Evolutionary conservation across 2,797 vertebrate genomes (phyloP), one percentile per base, ranked within the genome.

Genomic region (Tachyglossus aculeatus): DNA sequence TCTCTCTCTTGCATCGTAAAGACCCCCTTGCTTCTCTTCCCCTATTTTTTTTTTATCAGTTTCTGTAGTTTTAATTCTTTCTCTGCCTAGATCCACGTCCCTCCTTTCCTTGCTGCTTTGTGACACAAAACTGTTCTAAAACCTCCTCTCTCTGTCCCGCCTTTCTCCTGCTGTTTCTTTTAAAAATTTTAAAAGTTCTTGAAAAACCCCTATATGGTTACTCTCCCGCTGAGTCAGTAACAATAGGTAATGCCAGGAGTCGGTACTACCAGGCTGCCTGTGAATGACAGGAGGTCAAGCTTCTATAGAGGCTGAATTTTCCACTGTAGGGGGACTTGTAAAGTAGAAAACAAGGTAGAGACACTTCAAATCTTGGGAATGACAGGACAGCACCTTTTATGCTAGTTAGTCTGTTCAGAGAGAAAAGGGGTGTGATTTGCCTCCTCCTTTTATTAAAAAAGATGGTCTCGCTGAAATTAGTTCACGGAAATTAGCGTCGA

Each of bases 161-260:
- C 45, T 19, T 50, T 22, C 45, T 18, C 65, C 82, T 78, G 82
- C 43, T 55, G 56, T 74, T 72, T 65, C 61, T 65, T 69, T 33
- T 31, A 11, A 11, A 7, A 6, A 47, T 65, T 71, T 76, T 71
- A 36, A 64, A 69, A 67, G 72, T 79, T 53, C 52, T 19, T 50
- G 62, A 54, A 66, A 61, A 43, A 62, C 67, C 37, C 53, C 54
- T 4, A 57, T 29, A 40, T n/a, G 41, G 22, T 4, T 2, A 31
- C 24, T 29, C 47, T 52, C 71, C 74, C 0, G 16, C 76, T 6
- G 71, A 66, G 74, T 7, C 0, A 7, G 47, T 7, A 18, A 80
- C 77, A 78, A 63, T 60, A 67, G 73, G 41, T 5, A 3, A n/a
- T 41, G 41, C 62, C 25, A 48, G 45, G 45, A 48, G 45, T 48